Conservation (phyloP, 2,888 invertebrate genomes). For the Allygus modestus region DNA sequence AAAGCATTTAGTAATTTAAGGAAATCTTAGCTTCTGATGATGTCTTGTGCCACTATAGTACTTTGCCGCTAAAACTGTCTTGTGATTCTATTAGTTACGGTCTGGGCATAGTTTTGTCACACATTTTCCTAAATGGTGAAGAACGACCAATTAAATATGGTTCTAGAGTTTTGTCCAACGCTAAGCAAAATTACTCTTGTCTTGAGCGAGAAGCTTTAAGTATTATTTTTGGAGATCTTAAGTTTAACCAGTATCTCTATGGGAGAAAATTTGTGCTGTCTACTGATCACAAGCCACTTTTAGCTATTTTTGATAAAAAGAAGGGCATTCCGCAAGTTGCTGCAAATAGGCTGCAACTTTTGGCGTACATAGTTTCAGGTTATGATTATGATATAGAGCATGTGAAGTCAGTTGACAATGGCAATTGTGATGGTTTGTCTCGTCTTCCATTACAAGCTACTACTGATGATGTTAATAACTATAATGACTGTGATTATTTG, state of each 20-base stretch:
- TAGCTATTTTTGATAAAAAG: background rate
- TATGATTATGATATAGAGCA: background rate
- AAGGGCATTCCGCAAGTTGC: background rate
- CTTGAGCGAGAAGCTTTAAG: constrained; percentile 20
- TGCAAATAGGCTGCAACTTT: background rate
- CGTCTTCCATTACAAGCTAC: background rate
- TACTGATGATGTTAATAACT: background rate
- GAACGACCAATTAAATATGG: constrained; percentile 14
- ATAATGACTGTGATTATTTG: background rate
- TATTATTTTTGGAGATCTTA: constrained; percentile 3
- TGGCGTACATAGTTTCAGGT: background rate
- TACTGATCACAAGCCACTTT: background rate
- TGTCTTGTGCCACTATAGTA: background rate
- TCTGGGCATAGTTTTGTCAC: background rate
- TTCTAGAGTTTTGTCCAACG: constrained; percentile 34
- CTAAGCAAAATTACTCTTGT: constrained; percentile 13
- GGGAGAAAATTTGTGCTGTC: background rate
- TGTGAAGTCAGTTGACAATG: background rate
- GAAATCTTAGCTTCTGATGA: constrained; percentile 22
- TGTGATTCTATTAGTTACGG: constrained; percentile 39
- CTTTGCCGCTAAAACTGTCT: constrained; percentile 16
- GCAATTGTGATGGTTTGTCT: background rate
- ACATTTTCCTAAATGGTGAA: background rate
- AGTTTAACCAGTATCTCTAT: constrained; percentile 18
- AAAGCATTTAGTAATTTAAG: constrained; percentile 21